Evolutionary conservation across 2,113 vertebrate genomes (phyloP), one percentile per base, ranked within the genome.

Genomic region (Serilophus lunatus): DNA sequence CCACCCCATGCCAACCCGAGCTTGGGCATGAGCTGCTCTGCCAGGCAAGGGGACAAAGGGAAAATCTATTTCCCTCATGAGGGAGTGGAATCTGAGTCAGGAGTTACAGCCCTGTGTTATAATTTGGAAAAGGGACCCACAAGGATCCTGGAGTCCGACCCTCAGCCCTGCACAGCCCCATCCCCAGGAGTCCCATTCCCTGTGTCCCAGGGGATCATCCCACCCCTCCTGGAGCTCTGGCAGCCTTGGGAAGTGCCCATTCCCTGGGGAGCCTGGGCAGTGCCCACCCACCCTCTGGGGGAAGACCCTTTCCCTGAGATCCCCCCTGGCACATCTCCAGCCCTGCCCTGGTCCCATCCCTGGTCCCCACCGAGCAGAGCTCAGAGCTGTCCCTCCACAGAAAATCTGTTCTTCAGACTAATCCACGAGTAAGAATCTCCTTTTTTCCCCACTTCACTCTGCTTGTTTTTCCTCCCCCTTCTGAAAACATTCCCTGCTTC

Each of bases 71-170:
- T 56, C n/a, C 47, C 15, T 49, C 28, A 8, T 10, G 33, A 10
- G 1, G 19, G 25, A 70, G 18, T 13, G 47, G n/a, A 47, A 54
- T 11, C 26, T 13, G 16, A 49, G 4, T 53, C 25, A 22, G 0
- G 0, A 24, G n/a, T 71, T 54, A 16, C n/a, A 23, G 14, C 54
- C 26, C 7, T 60, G 33, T 14, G 15, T 14, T 77, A n/a, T 4
- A 31, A 6, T 22, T 25, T 19, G 13, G 14, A 40, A 26, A 35
- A 35, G 6, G 0, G 10, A 6, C 7, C n/a, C n/a, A n/a, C n/a
- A n/a, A n/a, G n/a, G n/a, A n/a, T n/a, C n/a, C n/a, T n/a, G n/a
- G n/a, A n/a, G n/a, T n/a, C n/a, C n/a, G n/a, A n/a, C n/a, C n/a
- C n/a, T n/a, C 59, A 60, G 59, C 29, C 29, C 53, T 54, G 53